Conservation (phyloP, 2,888 invertebrate species). For the Dolichopus griseipennis region DNA sequence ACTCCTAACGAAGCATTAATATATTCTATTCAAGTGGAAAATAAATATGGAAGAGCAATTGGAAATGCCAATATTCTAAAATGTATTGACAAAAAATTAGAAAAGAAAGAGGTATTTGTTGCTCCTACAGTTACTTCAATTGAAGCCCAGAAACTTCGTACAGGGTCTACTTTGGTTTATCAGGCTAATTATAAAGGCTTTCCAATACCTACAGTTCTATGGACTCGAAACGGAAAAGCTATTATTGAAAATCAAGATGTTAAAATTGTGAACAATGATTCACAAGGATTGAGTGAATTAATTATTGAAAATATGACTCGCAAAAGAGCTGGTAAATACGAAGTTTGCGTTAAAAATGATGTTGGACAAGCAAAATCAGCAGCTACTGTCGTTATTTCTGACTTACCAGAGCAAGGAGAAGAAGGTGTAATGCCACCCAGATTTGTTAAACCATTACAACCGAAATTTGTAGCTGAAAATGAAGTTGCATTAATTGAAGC, state of each 20-base stretch:
- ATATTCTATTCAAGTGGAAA: constrained; percentile 62
- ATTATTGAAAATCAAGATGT: constrained; percentile 57
- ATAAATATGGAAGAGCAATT: constrained; percentile 63
- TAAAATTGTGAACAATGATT: constrained; percentile 49
- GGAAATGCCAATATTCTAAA: constrained; percentile 63
- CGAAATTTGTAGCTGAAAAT: constrained; percentile 60
- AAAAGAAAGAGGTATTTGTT: constrained; percentile 42
- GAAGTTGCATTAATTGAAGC: constrained; percentile 73
- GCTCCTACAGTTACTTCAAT: constrained; percentile 74
- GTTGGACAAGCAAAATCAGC: constrained; percentile 71
- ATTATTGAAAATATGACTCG: constrained; percentile 59
- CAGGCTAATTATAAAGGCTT: constrained; percentile 63
- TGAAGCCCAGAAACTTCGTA: constrained; percentile 61
- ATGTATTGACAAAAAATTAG: constrained; percentile 38
- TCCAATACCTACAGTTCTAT: constrained; percentile 65
- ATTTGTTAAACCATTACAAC: constrained; percentile 62
- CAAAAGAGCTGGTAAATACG: constrained; percentile 79
- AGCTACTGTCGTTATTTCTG: constrained; percentile 68
- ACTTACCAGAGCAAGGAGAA: constrained; percentile 51
- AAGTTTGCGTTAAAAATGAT: constrained; percentile 69
- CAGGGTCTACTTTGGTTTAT: constrained; percentile 59
- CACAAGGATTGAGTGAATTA: constrained; percentile 56
- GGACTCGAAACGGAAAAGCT: constrained; percentile 76
- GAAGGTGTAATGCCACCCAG: constrained; percentile 56
- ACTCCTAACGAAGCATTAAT: constrained; percentile 57